Conservation (phyloP, 2,113 vertebrate species). For the Heterocephalus glaber region DNA sequence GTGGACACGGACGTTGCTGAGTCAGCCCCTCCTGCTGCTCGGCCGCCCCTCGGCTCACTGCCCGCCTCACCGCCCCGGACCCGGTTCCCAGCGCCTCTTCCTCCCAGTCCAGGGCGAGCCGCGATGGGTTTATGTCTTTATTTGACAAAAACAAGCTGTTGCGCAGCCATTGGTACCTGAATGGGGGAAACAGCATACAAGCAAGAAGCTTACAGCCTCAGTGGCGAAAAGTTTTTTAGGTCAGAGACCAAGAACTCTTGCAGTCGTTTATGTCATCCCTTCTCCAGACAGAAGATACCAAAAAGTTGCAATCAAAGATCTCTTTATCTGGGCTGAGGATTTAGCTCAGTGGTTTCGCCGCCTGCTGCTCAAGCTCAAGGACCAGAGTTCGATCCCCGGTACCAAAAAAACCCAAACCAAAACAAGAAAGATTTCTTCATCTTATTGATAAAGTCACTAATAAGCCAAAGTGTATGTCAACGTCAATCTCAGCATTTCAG, state of each 20-base stretch:
- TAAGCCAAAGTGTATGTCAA: slow-evolving; percentile 99
- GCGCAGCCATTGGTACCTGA: slow-evolving; percentile 99
- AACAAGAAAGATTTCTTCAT: too few relatives aligned
- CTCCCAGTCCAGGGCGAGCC: slow-evolving; percentile 98
- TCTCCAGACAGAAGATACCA: slow-evolving; percentile 99
- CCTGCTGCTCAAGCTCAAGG: too few relatives aligned
- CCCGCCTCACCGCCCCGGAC: slow-evolving; percentile 63
- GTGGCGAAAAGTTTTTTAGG: slow-evolving; percentile 99
- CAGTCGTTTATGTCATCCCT: slow-evolving; percentile 99
- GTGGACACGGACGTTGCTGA: slow-evolving; percentile 83
- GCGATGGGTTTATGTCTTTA: slow-evolving; percentile 99
- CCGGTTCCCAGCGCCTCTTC: slow-evolving; percentile 58
- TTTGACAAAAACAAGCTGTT: slow-evolving; percentile 99
- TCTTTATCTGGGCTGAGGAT: too few relatives aligned
- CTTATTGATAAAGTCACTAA: slow-evolving; percentile 96
- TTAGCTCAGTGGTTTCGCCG: too few relatives aligned
- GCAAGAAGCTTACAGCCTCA: slow-evolving; percentile 96
- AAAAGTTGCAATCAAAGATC: slow-evolving; percentile 99
- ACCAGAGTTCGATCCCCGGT: too few relatives aligned
- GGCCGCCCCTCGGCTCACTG: slow-evolving; percentile 53
- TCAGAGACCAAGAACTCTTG: slow-evolving; percentile 99
- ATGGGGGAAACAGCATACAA: slow-evolving; percentile 98
- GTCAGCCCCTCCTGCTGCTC: slow-evolving; percentile 82
- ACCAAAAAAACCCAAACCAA: too few relatives aligned
- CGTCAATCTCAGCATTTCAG: slow-evolving; percentile 99